phyloP scores from a whole-genome alignment of 1,140 invertebrate species.

The Oreohelix idahoensis region DNA sequence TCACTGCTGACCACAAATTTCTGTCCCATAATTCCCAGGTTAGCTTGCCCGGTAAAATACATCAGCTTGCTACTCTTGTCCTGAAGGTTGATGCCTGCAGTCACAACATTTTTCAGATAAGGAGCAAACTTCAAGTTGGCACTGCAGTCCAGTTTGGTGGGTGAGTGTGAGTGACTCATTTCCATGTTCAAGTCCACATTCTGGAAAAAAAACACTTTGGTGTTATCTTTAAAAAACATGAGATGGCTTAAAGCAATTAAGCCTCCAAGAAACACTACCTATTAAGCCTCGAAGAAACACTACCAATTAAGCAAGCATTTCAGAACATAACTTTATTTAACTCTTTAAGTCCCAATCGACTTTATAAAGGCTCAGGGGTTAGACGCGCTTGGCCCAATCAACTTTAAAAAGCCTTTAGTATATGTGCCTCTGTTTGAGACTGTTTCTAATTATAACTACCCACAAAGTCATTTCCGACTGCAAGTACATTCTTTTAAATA shows the following conservation, averaged over 20 bases:
- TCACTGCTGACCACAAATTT: neutral
- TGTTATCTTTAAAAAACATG: neutral
- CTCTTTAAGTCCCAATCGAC: too few relatives aligned
- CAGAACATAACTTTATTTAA: too few relatives aligned
- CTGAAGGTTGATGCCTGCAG: neutral
- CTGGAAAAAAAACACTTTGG: slow-evolving; percentile 9
- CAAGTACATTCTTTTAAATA: too few relatives aligned
- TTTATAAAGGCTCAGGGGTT: too few relatives aligned
- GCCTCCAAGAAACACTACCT: too few relatives aligned
- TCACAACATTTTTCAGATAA: neutral
- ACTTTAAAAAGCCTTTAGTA: too few relatives aligned
- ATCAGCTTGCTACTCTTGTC: slow-evolving; percentile 5
- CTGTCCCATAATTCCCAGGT: slow-evolving; percentile 2
- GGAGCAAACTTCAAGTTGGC: neutral
- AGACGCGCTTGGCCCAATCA: too few relatives aligned
- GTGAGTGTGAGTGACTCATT: neutral
- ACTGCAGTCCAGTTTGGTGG: neutral
- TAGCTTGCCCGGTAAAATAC: neutral
- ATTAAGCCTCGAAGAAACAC: too few relatives aligned
- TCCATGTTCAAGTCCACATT: neutral
- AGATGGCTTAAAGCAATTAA: neutral
- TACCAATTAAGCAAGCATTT: too few relatives aligned
- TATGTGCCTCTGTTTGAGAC: too few relatives aligned
- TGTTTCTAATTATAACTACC: too few relatives aligned
- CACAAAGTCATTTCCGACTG: too few relatives aligned